A percentile compares a stretch with the other conserved stretches of the same genome.
phyloP scores from a whole-genome alignment of 2,888 invertebrate species.

The Deroplatys truncata region DNA sequence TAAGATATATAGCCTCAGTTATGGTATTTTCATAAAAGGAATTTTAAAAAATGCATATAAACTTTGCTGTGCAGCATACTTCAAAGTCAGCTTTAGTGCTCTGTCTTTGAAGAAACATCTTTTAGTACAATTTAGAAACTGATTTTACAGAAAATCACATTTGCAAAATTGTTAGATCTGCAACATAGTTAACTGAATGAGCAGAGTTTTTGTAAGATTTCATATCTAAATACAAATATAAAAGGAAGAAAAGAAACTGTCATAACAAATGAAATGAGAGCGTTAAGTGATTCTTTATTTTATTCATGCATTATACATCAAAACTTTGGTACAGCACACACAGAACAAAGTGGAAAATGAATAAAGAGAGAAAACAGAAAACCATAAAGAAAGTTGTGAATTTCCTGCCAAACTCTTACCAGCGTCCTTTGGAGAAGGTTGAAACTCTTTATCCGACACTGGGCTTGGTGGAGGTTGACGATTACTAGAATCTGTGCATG shows the following conservation, averaged over 20 bases:
- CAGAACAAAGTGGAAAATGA: not conserved
- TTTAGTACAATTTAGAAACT: not conserved
- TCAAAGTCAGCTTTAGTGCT: too few relatives aligned
- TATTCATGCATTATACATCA: not conserved
- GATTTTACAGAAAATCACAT: not conserved
- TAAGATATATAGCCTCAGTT: not conserved
- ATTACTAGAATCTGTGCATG: constrained; percentile 49
- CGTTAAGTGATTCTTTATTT: not conserved
- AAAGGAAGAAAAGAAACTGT: not conserved
- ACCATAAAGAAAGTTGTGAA: not conserved
- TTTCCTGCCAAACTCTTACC: constrained; percentile 51
- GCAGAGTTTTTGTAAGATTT: not conserved
- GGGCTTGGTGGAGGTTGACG: constrained; percentile 57
- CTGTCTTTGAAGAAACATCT: not conserved
- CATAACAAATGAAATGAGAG: not conserved
- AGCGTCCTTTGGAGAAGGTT: constrained; percentile 60
- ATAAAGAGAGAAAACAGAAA: not conserved
- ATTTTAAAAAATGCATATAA: not conserved
- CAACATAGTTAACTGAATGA: not conserved
- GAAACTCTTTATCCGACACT: constrained; percentile 57
- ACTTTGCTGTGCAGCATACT: too few relatives aligned
- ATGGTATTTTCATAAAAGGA: not conserved
- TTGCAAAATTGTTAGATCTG: not conserved
- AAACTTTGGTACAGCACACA: not conserved
- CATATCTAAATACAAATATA: not conserved